These are phyloP conservation scores for Oceanodroma tethys DNA, from an alignment of 2,113 vertebrate genomes.

Conservation along the genomic window DNA sequence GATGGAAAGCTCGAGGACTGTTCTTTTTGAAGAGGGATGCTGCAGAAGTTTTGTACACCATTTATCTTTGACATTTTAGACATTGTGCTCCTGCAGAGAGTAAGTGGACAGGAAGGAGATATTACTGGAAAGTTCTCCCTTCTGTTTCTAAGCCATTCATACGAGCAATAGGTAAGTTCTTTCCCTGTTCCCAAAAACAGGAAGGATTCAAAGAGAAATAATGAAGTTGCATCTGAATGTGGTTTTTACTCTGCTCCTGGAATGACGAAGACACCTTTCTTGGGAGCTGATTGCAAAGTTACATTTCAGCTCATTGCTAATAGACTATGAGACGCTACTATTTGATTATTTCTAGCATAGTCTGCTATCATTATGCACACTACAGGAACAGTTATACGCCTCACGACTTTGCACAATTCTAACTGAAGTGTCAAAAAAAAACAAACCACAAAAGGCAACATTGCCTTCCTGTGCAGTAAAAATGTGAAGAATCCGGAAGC, in stretches of 20 bases:
- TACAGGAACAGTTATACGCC: neutral
- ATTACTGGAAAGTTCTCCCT: neutral
- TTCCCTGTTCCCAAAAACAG: neutral
- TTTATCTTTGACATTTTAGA: neutral
- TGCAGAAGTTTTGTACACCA: neutral
- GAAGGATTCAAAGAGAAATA: neutral
- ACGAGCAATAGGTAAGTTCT: neutral
- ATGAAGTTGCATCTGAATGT: neutral
- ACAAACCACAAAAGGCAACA: fast-evolving
- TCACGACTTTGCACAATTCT: neutral
- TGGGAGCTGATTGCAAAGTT: neutral
- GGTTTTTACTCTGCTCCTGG: neutral
- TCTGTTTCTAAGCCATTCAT: neutral
- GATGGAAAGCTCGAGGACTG: neutral
- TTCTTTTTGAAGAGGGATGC: neutral
- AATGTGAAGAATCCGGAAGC: neutral
- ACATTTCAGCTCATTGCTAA: neutral
- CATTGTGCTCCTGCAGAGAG: neutral
- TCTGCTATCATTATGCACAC: neutral
- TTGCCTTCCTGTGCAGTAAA: neutral
- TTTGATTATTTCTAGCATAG: neutral
- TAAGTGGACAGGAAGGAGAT: neutral
- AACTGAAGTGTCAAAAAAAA: neutral
- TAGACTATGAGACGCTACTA: neutral
- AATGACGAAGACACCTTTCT: neutral